Conservation (phyloP, 2,113 vertebrate genomes). For the Chrysochloris asiatica region DNA sequence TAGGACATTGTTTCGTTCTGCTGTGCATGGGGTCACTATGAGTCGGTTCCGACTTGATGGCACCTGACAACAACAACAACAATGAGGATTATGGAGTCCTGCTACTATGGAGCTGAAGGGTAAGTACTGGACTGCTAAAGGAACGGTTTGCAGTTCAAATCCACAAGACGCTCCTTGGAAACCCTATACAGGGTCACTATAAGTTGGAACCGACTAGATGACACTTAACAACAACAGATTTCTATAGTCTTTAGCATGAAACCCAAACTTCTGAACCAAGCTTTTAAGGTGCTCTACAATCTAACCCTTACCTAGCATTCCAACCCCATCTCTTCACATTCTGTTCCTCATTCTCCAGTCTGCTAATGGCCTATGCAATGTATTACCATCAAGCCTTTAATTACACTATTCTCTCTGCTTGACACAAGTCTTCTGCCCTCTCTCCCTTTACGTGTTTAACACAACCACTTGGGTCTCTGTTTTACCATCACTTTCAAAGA, state of each 20-base stretch:
- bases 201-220: no score
- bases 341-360: neutral
- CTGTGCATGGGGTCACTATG: no score
- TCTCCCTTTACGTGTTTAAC: neutral
- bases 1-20: no score
- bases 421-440: neutral
- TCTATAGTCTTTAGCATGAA: neutral
- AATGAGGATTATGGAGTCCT: no score
- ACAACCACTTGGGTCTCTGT: neutral
- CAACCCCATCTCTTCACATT: neutral
- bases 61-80: no score
- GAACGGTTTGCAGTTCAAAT: neutral
- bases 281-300: neutral
- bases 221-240: neutral
- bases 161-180: no score
- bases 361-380: no score
- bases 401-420: neutral
- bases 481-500: neutral
- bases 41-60: no score
- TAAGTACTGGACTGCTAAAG: no score
- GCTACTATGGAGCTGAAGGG: no score
- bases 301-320: neutral
- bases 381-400: no score
- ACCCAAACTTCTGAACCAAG: neutral
- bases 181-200: no score